Percentiles rank a stretch among this genome's conserved stretches.
phyloP scores from a whole-genome alignment of 2,797 vertebrate species.

The Pyrocephalus nanus region DNA sequence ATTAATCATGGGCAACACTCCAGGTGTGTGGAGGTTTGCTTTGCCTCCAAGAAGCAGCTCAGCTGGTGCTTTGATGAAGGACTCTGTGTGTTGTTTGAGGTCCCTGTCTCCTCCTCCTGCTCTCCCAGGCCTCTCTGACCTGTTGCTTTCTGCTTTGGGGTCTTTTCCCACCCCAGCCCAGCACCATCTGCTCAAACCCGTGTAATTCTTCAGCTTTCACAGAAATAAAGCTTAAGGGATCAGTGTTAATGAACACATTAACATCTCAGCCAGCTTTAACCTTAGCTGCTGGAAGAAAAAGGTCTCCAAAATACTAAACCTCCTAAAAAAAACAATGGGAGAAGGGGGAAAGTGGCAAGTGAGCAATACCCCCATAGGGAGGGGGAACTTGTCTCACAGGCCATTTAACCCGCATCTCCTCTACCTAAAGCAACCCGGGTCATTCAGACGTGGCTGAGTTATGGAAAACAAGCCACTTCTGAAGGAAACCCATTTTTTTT shows the following conservation, averaged over 20 bases:
- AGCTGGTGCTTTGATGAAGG: background rate
- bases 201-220: fast-evolving
- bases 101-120: background rate
- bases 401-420: background rate
- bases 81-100: background rate
- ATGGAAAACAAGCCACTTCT: background rate
- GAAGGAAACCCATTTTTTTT: background rate
- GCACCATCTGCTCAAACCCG: background rate
- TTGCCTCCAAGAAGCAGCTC: background rate
- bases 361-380: background rate
- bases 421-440: background rate
- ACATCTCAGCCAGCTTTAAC: background rate
- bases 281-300: background rate
- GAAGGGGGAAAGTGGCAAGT: background rate
- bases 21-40: background rate
- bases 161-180: fast-evolving
- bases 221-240: background rate
- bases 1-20: background rate
- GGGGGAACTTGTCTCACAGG: background rate
- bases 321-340: background rate
- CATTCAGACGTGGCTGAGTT: background rate
- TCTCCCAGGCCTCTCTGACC: background rate
- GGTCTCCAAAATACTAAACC: background rate
- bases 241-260: background rate
- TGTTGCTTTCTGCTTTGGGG: background rate